These are phyloP conservation scores for Suricata suricatta DNA, from an alignment of 2,113 vertebrate genomes.

Conservation along the genomic window DNA sequence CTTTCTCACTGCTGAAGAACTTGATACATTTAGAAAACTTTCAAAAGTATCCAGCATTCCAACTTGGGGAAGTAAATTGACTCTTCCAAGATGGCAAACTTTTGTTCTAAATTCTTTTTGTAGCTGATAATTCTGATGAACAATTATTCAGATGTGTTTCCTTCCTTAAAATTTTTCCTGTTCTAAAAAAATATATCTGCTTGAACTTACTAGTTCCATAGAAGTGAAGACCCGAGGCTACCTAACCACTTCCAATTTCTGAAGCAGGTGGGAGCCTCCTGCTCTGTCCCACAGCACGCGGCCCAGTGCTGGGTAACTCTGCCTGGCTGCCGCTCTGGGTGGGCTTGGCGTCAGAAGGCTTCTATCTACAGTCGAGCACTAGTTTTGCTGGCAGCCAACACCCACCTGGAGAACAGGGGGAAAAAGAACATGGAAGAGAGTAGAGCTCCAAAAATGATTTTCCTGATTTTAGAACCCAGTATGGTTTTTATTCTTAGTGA, in stretches of 20 bases:
- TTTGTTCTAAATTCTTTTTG: slow-evolving; percentile 9
- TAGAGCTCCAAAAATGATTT: background rate
- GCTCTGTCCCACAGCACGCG: background rate
- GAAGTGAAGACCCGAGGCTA: background rate
- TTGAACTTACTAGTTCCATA: background rate
- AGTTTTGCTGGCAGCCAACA: background rate
- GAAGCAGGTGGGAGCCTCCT: background rate
- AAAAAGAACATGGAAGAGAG: background rate
- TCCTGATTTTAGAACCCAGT: background rate
- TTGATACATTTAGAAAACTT: background rate
- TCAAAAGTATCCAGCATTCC: background rate
- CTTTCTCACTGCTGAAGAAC: background rate
- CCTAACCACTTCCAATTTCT: background rate
- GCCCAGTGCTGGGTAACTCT: background rate
- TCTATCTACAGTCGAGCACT: background rate
- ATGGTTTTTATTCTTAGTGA: background rate
- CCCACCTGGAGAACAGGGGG: background rate
- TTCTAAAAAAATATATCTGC: background rate
- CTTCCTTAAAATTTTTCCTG: background rate
- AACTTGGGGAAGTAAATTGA: background rate
- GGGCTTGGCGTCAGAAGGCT: background rate
- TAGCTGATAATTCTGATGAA: background rate
- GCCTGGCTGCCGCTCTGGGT: rapidly evolving
- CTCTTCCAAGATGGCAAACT: background rate
- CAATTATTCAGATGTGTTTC: background rate